Evolutionary conservation across 1,140 invertebrate genomes (phyloP).

Genomic region (Acromyrmex heyeri): DNA sequence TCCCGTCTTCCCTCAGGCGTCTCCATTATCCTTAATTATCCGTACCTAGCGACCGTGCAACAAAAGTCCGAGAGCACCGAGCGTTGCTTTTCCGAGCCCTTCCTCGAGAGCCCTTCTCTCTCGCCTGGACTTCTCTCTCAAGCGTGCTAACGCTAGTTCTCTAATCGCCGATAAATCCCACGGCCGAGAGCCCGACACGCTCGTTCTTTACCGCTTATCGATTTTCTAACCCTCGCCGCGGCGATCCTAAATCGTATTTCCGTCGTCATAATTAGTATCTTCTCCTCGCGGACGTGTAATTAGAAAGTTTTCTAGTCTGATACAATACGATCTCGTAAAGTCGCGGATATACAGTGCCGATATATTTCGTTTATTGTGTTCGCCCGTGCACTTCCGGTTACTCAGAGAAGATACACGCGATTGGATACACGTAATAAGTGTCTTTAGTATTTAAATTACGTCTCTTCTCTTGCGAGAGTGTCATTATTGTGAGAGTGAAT

Average conservation of each 20-base stretch:
- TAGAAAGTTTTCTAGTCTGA: constrained; percentile 52
- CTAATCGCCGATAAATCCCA: constrained; percentile 63
- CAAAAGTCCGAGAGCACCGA: constrained; percentile 64
- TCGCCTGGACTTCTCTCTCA: constrained; percentile 12
- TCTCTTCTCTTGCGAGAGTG: not conserved
- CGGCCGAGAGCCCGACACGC: constrained; percentile 43
- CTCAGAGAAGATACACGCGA: not conserved
- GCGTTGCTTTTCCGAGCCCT: constrained; percentile 60
- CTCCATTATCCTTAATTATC: constrained; percentile 78
- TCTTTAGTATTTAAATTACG: not conserved
- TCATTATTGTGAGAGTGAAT: constrained; percentile 21
- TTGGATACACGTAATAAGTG: constrained; percentile 35
- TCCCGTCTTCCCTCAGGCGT: constrained; percentile 72
- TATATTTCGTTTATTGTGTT: constrained; percentile 44
- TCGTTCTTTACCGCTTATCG: constrained; percentile 59
- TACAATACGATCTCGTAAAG: constrained; percentile 59
- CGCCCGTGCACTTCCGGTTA: constrained; percentile 36
- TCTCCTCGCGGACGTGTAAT: constrained; percentile 58
- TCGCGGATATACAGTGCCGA: constrained; percentile 25
- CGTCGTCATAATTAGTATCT: constrained; percentile 59
- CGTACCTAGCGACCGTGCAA: constrained; percentile 71
- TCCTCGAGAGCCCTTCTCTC: constrained; percentile 28
- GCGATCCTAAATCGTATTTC: constrained; percentile 55
- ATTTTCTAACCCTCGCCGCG: constrained; percentile 51
- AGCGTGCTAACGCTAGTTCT: constrained; percentile 56